These are phyloP conservation scores for Sinodicranocentrus sp. DNA, from an alignment of 2,888 invertebrate genomes.

Conservation along the genomic window DNA sequence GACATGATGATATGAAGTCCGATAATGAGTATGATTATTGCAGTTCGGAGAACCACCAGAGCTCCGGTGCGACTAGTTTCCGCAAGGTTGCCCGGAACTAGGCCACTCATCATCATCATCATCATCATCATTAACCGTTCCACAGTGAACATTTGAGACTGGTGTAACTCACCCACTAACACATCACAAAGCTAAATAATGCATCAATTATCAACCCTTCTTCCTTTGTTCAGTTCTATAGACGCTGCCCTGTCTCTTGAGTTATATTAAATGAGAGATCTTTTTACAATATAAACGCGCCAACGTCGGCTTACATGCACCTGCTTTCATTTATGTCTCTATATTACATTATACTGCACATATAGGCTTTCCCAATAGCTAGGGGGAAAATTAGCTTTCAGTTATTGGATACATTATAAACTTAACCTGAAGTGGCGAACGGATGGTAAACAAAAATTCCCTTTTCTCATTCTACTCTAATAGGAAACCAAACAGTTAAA, in stretches of 20 bases:
- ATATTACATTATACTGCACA: too few relatives aligned
- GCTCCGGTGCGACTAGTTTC: conserved; percentile 45
- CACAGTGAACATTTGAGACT: conserved; percentile 3
- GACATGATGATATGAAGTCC: neutral
- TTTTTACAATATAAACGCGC: too few relatives aligned
- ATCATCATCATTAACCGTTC: neutral
- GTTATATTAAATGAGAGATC: neutral
- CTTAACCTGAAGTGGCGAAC: conserved; percentile 2
- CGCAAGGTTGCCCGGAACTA: conserved; percentile 59
- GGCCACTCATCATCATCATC: conserved; percentile 52
- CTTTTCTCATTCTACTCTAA: too few relatives aligned
- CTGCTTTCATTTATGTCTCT: too few relatives aligned
- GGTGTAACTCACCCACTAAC: neutral
- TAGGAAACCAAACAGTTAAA: too few relatives aligned
- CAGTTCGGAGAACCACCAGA: neutral
- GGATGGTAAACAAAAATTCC: conserved; percentile 18
- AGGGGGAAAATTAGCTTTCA: conserved; percentile 40
- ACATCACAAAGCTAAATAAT: neutral
- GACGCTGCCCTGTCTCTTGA: neutral
- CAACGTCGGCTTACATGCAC: too few relatives aligned
- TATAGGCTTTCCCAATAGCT: conserved; percentile 6
- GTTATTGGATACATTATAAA: conserved; percentile 16
- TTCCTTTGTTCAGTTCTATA: neutral
- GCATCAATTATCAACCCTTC: conserved; percentile 35
- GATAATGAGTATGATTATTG: conserved; percentile 55